Evolutionary conservation across 2,797 vertebrate species (phyloP).

Genomic region (Pipistrellus pipistrellus): DNA sequence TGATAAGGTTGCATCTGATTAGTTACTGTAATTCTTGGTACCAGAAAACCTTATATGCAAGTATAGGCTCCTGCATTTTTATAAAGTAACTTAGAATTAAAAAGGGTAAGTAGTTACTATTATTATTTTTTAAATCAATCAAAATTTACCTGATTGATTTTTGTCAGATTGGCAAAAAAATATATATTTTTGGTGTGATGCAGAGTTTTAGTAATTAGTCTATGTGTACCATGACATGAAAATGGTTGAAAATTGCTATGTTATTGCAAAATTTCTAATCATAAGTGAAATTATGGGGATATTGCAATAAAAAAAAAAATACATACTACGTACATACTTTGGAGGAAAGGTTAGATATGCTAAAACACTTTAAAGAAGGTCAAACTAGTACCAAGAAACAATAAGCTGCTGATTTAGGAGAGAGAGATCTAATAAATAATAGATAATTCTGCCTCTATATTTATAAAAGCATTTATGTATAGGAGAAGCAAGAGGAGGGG

Average conservation of each 20-base stretch:
- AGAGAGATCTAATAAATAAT: neutral
- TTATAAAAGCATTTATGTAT: neutral
- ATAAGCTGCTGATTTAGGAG: neutral
- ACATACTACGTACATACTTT: constrained; percentile 10
- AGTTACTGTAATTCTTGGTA: neutral
- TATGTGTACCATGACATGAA: neutral
- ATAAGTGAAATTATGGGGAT: neutral
- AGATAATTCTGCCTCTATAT: neutral
- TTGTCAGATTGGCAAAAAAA: neutral
- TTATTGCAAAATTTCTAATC: neutral
- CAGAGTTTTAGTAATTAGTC: neutral
- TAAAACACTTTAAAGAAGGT: constrained; percentile 41
- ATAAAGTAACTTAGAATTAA: neutral
- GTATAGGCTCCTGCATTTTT: neutral
- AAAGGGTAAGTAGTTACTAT: neutral
- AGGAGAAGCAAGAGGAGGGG: neutral
- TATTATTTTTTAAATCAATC: neutral
- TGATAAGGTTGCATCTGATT: neutral
- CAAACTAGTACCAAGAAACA: neutral
- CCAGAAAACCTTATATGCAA: neutral
- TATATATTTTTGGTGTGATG: neutral
- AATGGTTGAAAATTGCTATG: neutral
- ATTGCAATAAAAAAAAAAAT: neutral
- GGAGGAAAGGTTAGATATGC: neutral
- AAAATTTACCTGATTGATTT: neutral